Base-by-base conservation (phyloP, 2,113 vertebrate species). In the Mugil cephalus region DNA sequence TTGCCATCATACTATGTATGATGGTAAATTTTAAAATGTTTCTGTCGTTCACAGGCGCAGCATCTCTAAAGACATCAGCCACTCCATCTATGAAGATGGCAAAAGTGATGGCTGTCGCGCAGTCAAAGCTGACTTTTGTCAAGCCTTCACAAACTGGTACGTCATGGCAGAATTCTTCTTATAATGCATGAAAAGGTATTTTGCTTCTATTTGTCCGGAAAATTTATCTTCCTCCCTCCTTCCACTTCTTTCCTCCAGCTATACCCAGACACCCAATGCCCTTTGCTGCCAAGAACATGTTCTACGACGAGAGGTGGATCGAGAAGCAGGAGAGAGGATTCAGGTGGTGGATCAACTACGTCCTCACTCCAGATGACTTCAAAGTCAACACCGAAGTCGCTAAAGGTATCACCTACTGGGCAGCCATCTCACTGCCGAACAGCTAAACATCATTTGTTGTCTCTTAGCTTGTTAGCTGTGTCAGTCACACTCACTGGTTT, bases 241-340 rank as follows among this genome's bases (percentile, higher is more conserved):
- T n/a, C 1, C 0, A 0, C 6, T 30, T 5, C 35, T 54, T 12
- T 34, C 19, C 40, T n/a, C 1, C 85, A 99, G 97, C 76, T 42
- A 95, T 98, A 61, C 98, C 97, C 13, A 94, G 97, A 38, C 97
- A 99, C 53, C 97, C 97, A 0, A 93, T 98, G 94, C 97, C 97
- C 1, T 99, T 98, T 87, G 97, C 95, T 58, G 97, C 97, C 36
- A 97, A 96, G 86, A 99, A 98, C 76, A 95, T 99, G 95, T 99
- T 99, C 91, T 99, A 96, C 1, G 97, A 99, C 43, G 98, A 99
- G 51, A 92, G 96, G 8, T 99, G 98, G 97, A 95, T 96, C 19
- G 97, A 98, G 79, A 99, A 99, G 87, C 97, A 99, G 77, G 95
- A 99, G 51, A 88, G 93, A 24, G 96, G 96, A 14, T 99, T 99